Conservation (phyloP, 1,140 invertebrate genomes). For the Trypoxylus dichotomus region DNA sequence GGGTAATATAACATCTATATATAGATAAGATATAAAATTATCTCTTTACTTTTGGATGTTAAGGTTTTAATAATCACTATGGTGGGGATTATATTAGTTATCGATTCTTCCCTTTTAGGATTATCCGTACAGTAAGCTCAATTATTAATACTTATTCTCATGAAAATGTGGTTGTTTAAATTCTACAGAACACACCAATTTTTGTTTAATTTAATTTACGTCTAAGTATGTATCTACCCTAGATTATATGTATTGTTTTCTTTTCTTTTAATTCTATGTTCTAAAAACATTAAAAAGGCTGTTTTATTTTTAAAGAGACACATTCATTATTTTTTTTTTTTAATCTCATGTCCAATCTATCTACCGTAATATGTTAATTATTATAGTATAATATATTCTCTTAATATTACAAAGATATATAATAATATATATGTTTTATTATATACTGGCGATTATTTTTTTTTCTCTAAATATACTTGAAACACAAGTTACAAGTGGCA, state of each 20-base stretch:
- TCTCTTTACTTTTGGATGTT: no score
- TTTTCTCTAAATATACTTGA: constrained; percentile 47
- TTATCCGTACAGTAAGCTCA: constrained; percentile 40
- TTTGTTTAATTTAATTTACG: constrained; percentile 27
- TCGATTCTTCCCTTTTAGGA: neutral
- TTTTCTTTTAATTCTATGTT: neutral
- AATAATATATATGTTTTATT: constrained; percentile 40
- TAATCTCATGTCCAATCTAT: constrained; percentile 38
- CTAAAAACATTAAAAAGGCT: neutral
- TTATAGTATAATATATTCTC: constrained; percentile 31
- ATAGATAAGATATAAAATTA: no score
- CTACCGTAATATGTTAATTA: constrained; percentile 10
- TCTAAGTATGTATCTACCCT: neutral
- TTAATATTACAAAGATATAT: constrained; percentile 49
- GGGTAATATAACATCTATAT: no score
- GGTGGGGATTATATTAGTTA: neutral
- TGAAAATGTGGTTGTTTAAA: constrained; percentile 21
- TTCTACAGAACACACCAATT: constrained; percentile 51
- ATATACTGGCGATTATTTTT: constrained; percentile 49
- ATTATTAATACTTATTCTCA: constrained; percentile 41
- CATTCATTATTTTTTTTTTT: constrained; percentile 36
- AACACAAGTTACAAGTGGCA: constrained; percentile 54
- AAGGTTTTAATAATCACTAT: neutral
- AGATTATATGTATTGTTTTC: no score
- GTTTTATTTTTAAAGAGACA: neutral